These are phyloP conservation scores for Heliconius ethilla DNA, from an alignment of 2,888 invertebrate genomes.

Conservation along the genomic window DNA sequence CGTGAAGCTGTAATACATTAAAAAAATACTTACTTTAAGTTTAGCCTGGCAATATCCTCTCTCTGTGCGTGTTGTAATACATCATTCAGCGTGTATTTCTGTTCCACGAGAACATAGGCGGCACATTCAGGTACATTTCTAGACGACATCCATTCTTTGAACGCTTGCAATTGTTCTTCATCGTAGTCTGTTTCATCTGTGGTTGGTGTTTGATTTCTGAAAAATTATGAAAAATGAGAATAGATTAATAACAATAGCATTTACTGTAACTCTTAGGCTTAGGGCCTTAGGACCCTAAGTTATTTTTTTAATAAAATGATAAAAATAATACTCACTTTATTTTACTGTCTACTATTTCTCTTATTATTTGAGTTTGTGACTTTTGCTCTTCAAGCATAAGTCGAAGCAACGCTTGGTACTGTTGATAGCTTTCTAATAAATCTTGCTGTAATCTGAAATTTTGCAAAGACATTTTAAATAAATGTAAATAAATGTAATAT, in stretches of 20 bases:
- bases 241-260: neutral
- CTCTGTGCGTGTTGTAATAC: constrained; percentile 89
- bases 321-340: constrained; percentile 56
- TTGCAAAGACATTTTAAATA: neutral
- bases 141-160: constrained; percentile 87
- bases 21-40: constrained; percentile 84
- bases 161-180: constrained; percentile 58
- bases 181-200: constrained; percentile 52
- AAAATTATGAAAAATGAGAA: neutral
- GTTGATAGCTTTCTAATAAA: constrained; percentile 87
- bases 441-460: constrained; percentile 86
- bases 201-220: constrained; percentile 36
- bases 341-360: constrained; percentile 64
- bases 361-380: constrained; percentile 82
- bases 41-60: constrained; percentile 90
- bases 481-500: neutral
- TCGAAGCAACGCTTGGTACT: constrained; percentile 87
- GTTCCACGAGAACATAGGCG: constrained; percentile 85
- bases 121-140: constrained; percentile 86
- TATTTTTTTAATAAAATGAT: neutral
- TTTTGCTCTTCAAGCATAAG: constrained; percentile 87
- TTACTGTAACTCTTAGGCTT: neutral
- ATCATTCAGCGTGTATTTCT: constrained; percentile 91
- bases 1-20: neutral
- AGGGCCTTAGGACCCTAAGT: too few relatives aligned